Conservation (phyloP, 2,888 invertebrate species). For the Cheilosia impressa region DNA sequence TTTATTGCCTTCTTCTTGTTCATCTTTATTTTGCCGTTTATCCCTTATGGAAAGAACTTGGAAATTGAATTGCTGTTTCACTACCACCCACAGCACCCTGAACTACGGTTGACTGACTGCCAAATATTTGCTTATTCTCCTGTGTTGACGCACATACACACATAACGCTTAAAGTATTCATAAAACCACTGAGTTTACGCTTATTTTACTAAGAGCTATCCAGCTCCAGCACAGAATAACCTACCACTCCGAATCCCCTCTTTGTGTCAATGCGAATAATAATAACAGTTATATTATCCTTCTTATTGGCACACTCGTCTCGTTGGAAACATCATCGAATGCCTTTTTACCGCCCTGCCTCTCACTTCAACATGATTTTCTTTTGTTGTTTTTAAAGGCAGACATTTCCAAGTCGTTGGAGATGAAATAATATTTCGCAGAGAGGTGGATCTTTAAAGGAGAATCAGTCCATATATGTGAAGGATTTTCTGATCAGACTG, state of each 20-base stretch:
- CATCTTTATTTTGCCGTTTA: conserved; percentile 65
- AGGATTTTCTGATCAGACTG: too few relatives aligned
- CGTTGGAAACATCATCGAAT: conserved; percentile 75
- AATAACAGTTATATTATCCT: conserved; percentile 82
- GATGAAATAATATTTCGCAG: conserved; percentile 79
- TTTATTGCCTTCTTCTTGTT: conserved; percentile 46
- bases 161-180: conserved; percentile 78
- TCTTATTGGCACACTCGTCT: conserved; percentile 82
- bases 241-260: conserved; percentile 1
- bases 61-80: conserved; percentile 81
- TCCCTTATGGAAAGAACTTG: conserved; percentile 75
- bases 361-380: conserved; percentile 40
- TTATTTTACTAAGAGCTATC: conserved; percentile 79
- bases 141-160: conserved; percentile 17
- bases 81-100: conserved; percentile 20
- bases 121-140: conserved; percentile 60
- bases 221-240: conserved; percentile 22
- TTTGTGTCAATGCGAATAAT: conserved; percentile 55
- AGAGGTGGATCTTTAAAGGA: too few relatives aligned
- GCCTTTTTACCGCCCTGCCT: conserved; percentile 15
- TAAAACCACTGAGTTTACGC: conserved; percentile 83
- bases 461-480: too few relatives aligned
- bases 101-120: conserved; percentile 65
- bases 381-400: conserved; percentile 75
- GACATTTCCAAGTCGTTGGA: conserved; percentile 81